Conservation (phyloP, 2,888 invertebrate genomes). For the Acrocera orbiculus region DNA sequence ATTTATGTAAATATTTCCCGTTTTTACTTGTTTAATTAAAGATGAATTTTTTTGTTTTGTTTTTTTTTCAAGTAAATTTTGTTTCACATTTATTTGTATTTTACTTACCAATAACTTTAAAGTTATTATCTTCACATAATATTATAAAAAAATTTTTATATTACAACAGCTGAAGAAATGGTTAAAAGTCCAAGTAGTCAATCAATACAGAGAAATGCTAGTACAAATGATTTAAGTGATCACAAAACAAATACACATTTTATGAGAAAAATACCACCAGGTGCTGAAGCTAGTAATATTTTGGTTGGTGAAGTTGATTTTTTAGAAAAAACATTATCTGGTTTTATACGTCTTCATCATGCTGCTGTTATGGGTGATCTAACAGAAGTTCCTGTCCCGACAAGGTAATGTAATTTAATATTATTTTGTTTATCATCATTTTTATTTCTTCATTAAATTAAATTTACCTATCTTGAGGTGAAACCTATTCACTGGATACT, state of each 20-base stretch:
- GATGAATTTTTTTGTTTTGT: too few relatives aligned
- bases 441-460: too few relatives aligned
- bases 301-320: constrained; percentile 95
- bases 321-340: constrained; percentile 78
- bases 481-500: too few relatives aligned
- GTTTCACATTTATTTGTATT: too few relatives aligned
- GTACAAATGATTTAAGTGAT: constrained; percentile 42
- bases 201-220: constrained; percentile 65
- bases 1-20: too few relatives aligned
- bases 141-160: too few relatives aligned
- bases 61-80: too few relatives aligned
- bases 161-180: constrained; percentile 41
- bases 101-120: too few relatives aligned
- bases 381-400: constrained; percentile 92
- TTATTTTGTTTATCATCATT: neutral
- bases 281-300: constrained; percentile 94
- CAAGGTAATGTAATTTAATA: constrained; percentile 29
- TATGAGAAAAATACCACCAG: constrained; percentile 91
- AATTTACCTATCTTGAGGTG: too few relatives aligned
- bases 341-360: constrained; percentile 78
- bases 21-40: too few relatives aligned
- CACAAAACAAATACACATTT: constrained; percentile 76
- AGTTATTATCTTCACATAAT: too few relatives aligned
- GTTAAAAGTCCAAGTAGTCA: constrained; percentile 66
- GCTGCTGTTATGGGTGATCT: constrained; percentile 84